Base-by-base conservation (phyloP, 2,113 vertebrate species). In the Bungarus multicinctus region DNA sequence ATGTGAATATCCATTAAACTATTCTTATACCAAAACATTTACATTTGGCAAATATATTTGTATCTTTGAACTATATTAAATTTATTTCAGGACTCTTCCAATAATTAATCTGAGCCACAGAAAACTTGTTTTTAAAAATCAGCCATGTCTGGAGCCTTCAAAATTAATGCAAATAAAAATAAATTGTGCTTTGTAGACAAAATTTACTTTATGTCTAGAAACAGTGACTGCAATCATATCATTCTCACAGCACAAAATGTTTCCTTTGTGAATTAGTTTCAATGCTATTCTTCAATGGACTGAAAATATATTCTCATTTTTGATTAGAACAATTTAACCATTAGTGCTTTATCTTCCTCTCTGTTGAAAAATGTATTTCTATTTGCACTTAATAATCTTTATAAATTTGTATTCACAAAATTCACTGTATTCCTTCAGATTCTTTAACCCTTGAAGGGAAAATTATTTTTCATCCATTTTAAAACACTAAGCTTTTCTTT, bases 151-250 rank as follows among this genome's bases (percentile, higher is more conserved):
- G 53, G 94, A 92, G 27, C 12, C 2, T 53, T 89, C 81, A 89
- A 23, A 94, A 52, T 93, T 39, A n/a, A 94, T 94, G 87, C 18
- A 95, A 94, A 60, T 90, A 94, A 12, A 93, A 7, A 93, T 81
- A 54, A 23, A 74, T 87, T 23, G 9, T 86, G 8, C 57, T 93
- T 92, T 94, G 0, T 92, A 22, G 2, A 5, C 88, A 20, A 30
- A 16, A 55, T 23, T 91, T 0, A 0, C 23, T 95, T 94, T 22
- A 39, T 90, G 91, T 85, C 54, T 69, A 93, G 94, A 92, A 3
- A 4, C 14, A 25, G 45, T 3, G 93, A n/a, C 18, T 93, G 93
- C 54, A 0, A 0, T 91, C 93, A 91, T 88, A 30, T 2, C 81
- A 0, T 64, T 90, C 69, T 90, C 45, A 52, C 47, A 89, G 39